Evolutionary conservation across 2,113 vertebrate species (phyloP).

Genomic region (Macquaria ambigua): DNA sequence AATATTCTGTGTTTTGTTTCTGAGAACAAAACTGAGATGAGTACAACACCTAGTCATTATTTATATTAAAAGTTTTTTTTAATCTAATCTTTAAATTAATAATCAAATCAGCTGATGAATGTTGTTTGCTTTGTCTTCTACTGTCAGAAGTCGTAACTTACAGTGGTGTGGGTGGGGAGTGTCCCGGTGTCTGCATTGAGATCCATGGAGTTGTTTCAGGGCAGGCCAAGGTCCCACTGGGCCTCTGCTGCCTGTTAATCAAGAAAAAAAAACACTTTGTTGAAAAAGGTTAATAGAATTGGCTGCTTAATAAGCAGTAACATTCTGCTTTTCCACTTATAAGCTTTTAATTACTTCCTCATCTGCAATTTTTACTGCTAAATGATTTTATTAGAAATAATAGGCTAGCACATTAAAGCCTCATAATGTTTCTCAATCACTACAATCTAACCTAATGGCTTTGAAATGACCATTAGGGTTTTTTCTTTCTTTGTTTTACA

Average conservation of each 20-base stretch:
- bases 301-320: constrained; percentile 66
- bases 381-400: constrained; percentile 72
- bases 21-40: not conserved
- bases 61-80: not conserved
- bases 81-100: not conserved
- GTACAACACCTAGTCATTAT: not conserved
- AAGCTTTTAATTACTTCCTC: constrained; percentile 69
- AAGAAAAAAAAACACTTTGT: constrained; percentile 50
- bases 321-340: constrained; percentile 37
- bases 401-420: constrained; percentile 63
- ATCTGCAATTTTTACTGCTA: constrained; percentile 69
- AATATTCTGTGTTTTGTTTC: not conserved
- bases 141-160: constrained; percentile 52
- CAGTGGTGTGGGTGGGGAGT: constrained; percentile 39
- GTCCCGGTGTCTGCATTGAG: constrained; percentile 34
- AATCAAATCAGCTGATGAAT: not conserved
- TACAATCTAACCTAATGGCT: constrained; percentile 70
- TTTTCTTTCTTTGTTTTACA: constrained; percentile 70
- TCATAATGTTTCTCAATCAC: constrained; percentile 67
- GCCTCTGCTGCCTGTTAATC: constrained; percentile 51
- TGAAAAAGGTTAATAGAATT: constrained; percentile 73
- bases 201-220: constrained; percentile 69
- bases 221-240: constrained; percentile 32
- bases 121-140: constrained; percentile 16
- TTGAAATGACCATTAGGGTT: constrained; percentile 64